Base-by-base conservation (phyloP, 2,113 vertebrate genomes). In the Chloroceryle aenea region DNA sequence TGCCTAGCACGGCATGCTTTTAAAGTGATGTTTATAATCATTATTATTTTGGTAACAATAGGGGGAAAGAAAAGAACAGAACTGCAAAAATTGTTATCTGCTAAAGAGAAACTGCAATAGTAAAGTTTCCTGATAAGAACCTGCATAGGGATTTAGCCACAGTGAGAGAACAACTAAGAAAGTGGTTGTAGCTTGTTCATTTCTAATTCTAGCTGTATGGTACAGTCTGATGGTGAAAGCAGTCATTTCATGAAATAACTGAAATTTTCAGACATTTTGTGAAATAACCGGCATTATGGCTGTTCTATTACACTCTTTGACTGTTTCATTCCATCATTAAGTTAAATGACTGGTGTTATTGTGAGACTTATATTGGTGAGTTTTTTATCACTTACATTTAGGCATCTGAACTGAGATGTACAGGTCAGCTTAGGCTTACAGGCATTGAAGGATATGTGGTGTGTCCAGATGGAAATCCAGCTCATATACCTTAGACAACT, bases 1-100 rank as follows among this genome's bases (percentile, higher is more conserved):
- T 93, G 67, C 92, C 64, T 93, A 36, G 74, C 85, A 95, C 83
- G 69, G 91, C 77, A 94, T 74, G 91, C 93, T 98, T 98, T 98
- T 98, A 98, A 98, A 98, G 72, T 94, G 91, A 96, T 97, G 96
- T 97, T 97, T 98, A 96, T 96, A 96, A 97, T 97, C 90, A 91
- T 97, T 94, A 94, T 93, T 96, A 94, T 97, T 97, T 97, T 96
- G 88, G 95, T 95, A 97, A 97, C 94, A 94, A 95, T 93, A 77
- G 72, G 48, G 29, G 52, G 3, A 10, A 45, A 50, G 15, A 48
- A 85, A 94, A 93, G 63, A 79, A 59, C 18, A 71, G 62, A 95
- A 76, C 48, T 86, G 56, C 66, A 95, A 84, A 95, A 94, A 89
- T 72, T 50, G 23, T 91, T 96, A 95, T 95, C 93, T 91, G 59